phyloP scores from a whole-genome alignment of 2,113 vertebrate genomes.

The Heloderma charlesbogerti region DNA sequence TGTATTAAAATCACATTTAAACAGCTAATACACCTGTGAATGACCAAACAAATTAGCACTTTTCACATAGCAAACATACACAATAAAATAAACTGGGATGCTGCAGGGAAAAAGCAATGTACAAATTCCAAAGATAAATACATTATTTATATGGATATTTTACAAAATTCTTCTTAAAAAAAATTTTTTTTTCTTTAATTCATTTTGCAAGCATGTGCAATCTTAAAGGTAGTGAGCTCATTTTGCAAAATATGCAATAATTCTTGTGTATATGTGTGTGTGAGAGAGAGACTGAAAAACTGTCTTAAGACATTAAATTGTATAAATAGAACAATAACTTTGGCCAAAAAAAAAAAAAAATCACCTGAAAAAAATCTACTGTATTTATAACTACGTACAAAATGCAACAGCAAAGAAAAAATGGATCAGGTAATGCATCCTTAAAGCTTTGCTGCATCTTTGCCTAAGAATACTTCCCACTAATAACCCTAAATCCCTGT shows the following conservation, averaged over 20 bases:
- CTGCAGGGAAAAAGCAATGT: constrained; percentile 84
- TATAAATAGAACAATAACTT: constrained; percentile 96
- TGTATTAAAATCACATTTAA: constrained; percentile 92
- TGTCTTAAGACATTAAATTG: constrained; percentile 93
- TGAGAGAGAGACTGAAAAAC: constrained; percentile 87
- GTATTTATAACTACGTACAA: constrained; percentile 93
- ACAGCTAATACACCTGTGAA: constrained; percentile 89
- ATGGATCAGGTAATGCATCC: constrained; percentile 83
- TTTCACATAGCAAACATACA: constrained; percentile 93
- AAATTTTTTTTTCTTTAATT: constrained; percentile 78
- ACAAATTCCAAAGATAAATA: constrained; percentile 98
- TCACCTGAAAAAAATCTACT: constrained; percentile 81
- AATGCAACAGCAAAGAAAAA: constrained; percentile 89
- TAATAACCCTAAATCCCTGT: constrained; percentile 81
- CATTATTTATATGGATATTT: constrained; percentile 99
- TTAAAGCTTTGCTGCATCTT: constrained; percentile 82
- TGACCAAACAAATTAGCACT: constrained; percentile 89
- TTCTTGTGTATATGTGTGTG: constrained; percentile 67
- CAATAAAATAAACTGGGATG: constrained; percentile 89
- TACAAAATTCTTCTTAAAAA: constrained; percentile 90
- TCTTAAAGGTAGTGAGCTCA: constrained; percentile 89
- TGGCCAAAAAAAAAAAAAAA: constrained; percentile 84
- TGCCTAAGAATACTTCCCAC: constrained; percentile 85
- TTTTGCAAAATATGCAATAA: constrained; percentile 89
- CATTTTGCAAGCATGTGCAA: constrained; percentile 84